A percentile compares a stretch with the other conserved stretches of the same genome.
phyloP scores from a whole-genome alignment of 53 echinoderm and acorn worm genomes.

The Temnopleurus reevesii region DNA sequence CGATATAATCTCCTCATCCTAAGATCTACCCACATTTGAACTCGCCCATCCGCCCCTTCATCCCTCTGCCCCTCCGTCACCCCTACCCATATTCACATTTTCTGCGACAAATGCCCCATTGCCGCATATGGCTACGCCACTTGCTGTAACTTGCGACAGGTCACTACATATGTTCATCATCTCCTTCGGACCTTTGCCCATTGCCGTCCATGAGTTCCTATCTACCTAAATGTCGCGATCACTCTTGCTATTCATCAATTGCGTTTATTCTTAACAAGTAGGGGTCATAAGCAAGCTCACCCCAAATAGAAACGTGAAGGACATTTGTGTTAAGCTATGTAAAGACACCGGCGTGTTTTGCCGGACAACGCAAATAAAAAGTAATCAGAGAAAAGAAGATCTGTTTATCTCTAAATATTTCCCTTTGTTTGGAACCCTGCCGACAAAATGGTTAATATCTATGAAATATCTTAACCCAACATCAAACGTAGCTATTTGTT shows the following conservation, averaged over 20 bases:
- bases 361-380: slow-evolving; percentile 14
- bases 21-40: no score
- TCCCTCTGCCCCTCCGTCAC: background rate
- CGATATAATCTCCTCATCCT: no score
- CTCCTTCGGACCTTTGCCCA: slow-evolving; percentile 10
- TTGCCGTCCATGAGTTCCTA: background rate
- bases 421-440: background rate
- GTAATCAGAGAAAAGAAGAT: background rate
- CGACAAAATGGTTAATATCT: no score
- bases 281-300: slow-evolving; percentile 22
- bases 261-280: slow-evolving; percentile 29
- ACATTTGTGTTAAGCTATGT: slow-evolving; percentile 18
- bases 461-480: no score
- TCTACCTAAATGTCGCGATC: slow-evolving; percentile 13
- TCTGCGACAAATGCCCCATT: background rate
- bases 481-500: no score
- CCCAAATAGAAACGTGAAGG: slow-evolving; percentile 20
- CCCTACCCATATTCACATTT: background rate
- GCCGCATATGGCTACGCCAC: background rate
- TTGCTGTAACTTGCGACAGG: background rate
- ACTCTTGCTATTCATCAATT: background rate
- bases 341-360: slow-evolving; percentile 2
- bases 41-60: no score
- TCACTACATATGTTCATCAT: slow-evolving; percentile 7
- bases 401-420: background rate